These are phyloP conservation scores for Zosterops pallidus DNA, from an alignment of 2,113 vertebrate genomes.

Conservation along the genomic window DNA sequence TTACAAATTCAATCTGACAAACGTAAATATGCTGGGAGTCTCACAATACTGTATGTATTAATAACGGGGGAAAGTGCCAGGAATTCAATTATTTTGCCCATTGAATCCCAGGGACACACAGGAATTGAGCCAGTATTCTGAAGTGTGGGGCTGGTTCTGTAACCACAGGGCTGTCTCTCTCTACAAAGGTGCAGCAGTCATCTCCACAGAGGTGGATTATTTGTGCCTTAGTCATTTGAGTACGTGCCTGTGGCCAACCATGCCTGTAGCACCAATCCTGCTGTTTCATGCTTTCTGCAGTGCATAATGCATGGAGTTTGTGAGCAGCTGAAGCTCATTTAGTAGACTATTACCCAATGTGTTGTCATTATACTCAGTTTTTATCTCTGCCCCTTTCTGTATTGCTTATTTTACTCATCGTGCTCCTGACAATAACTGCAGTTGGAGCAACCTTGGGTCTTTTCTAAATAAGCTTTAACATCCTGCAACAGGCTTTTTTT, in stretches of 20 bases:
- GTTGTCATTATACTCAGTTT: neutral
- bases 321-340: slow-evolving; percentile 14
- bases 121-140: neutral
- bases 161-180: neutral
- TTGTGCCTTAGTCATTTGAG: neutral
- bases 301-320: neutral
- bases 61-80: neutral
- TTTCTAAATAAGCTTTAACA: neutral
- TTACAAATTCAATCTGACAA: neutral
- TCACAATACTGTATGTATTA: neutral
- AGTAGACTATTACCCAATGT: neutral
- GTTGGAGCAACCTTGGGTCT: neutral
- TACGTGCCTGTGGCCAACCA: neutral
- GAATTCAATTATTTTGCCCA: neutral
- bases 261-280: neutral
- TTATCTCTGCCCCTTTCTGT: neutral
- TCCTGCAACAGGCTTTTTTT: neutral
- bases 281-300: neutral
- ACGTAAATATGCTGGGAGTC: neutral
- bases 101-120: neutral
- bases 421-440: neutral
- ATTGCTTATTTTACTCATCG: neutral
- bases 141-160: neutral
- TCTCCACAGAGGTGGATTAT: neutral
- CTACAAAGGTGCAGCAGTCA: neutral